Base-by-base conservation (phyloP, 2,797 vertebrate species). In the Morus bassanus region DNA sequence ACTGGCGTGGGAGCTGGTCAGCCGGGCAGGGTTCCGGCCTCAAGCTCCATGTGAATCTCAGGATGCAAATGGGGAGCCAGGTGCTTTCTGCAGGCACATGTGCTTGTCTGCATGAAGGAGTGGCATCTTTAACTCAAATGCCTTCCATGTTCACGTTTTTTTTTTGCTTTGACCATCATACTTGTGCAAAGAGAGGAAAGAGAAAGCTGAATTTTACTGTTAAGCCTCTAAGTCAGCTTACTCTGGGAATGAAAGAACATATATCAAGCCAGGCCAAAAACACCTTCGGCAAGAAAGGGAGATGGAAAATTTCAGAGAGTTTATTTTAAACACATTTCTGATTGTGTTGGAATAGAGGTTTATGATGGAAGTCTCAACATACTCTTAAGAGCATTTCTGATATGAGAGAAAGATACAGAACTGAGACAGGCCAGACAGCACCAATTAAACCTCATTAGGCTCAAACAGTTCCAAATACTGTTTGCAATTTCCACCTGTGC, bases 311-410 rank as follows among this genome's bases (percentile, higher is more conserved):
- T 65, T 84, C 33, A 12, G 25, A 73, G 78, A 48, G 33, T 85
- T 95, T 91, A 92, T 94, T 95, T 94, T 90, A 91, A 96, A 94
- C 79, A 79, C 69, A 81, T 95, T 95, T 95, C 73, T 63, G 67
- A 72, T 51, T 31, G 33, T 0, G 0, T 25, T 73, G 82, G 70
- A 94, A 91, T 0, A 1, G 59, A 85, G 28, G 50, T 54, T 91
- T 92, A 43, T 0, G 7, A 65, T 43, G 39, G 60, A 78, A 89
- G 19, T 74, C 65, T 91, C 87, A 88, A 76, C 72, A 39, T 43
- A 78, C 11, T 83, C 50, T 39, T 80, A 75, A 61, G 9, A 46
- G 57, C 41, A 64, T 88, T 94, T 85, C 73, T 93, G 85, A 50
- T 96, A 93, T 54, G 79, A 74, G 59, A 85, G 85, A 92, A 91